These are phyloP conservation scores for Crax fasciolata DNA, from an alignment of 2,797 vertebrate genomes.

Conservation along the genomic window DNA sequence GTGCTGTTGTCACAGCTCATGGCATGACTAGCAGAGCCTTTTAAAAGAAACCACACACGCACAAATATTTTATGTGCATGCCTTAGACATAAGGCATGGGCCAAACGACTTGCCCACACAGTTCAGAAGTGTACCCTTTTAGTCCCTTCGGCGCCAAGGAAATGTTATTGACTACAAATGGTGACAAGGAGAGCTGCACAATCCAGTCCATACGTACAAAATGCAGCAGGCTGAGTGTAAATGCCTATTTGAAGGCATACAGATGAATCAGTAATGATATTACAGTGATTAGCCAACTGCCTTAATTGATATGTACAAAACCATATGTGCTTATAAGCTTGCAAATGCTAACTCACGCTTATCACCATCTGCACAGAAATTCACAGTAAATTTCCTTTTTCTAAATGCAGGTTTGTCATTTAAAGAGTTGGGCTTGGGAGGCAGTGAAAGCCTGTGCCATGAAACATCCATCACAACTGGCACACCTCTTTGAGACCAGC, in stretches of 20 bases:
- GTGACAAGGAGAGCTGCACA: constrained; percentile 47
- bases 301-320: constrained; percentile 78
- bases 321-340: constrained; percentile 71
- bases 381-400: constrained; percentile 69
- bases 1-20: constrained; percentile 48
- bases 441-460: neutral
- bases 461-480: neutral
- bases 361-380: constrained; percentile 66
- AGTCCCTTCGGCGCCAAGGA: constrained; percentile 64
- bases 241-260: constrained; percentile 70
- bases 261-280: constrained; percentile 74
- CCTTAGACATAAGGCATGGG: constrained; percentile 64
- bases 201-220: constrained; percentile 37
- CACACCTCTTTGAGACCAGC: neutral
- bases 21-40: constrained; percentile 61
- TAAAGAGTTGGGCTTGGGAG: neutral
- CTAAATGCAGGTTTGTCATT: constrained; percentile 45
- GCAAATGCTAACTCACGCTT: constrained; percentile 74
- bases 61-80: constrained; percentile 71
- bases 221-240: constrained; percentile 58
- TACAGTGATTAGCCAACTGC: constrained; percentile 71
- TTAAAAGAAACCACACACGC: constrained; percentile 69
- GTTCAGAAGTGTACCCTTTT: constrained; percentile 68
- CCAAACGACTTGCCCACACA: constrained; percentile 69
- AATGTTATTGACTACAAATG: constrained; percentile 55